Percentiles rank a stretch among this genome's conserved stretches.
phyloP scores from a whole-genome alignment of 2,888 invertebrate genomes.

The Heliconius hortense region DNA sequence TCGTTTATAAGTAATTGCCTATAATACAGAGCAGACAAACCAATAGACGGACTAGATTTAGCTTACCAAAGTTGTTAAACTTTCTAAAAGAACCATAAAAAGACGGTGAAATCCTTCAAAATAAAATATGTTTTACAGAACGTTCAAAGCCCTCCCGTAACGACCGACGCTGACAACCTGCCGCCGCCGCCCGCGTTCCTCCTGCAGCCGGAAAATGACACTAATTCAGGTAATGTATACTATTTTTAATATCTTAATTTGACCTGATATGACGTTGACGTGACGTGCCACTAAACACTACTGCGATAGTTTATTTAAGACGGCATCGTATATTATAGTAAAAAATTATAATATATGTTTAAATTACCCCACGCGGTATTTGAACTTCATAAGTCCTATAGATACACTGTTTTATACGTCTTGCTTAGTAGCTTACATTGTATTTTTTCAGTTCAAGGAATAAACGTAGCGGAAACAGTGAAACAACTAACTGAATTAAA shows the following conservation, averaged over 20 bases:
- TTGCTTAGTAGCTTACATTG: not conserved
- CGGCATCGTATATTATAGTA: too few species aligned
- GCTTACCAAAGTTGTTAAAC: too few species aligned
- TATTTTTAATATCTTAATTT: not conserved
- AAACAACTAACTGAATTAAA: conserved; percentile 92
- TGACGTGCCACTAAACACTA: too few species aligned
- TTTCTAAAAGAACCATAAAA: too few species aligned
- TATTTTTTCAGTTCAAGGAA: conserved; percentile 60
- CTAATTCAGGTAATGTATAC: conserved; percentile 49
- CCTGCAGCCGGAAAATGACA: conserved; percentile 80
- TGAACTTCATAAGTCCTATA: not conserved
- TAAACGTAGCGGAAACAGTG: conserved; percentile 92
- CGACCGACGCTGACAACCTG: conserved; percentile 77
- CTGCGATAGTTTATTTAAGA: too few species aligned
- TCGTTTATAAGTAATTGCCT: too few species aligned
- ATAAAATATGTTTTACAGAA: conserved; percentile 52
- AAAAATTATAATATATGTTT: too few species aligned
- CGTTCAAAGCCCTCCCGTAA: conserved; percentile 51
- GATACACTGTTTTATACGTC: not conserved
- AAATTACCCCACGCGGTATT: too few species aligned
- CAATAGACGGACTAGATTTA: too few species aligned
- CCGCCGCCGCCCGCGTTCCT: conserved; percentile 91
- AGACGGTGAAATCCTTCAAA: too few species aligned
- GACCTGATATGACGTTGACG: not conserved
- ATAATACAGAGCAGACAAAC: too few species aligned